Evolutionary conservation across 2,797 vertebrate species (phyloP).

Genomic region (Bryconaethiops microstoma): DNA sequence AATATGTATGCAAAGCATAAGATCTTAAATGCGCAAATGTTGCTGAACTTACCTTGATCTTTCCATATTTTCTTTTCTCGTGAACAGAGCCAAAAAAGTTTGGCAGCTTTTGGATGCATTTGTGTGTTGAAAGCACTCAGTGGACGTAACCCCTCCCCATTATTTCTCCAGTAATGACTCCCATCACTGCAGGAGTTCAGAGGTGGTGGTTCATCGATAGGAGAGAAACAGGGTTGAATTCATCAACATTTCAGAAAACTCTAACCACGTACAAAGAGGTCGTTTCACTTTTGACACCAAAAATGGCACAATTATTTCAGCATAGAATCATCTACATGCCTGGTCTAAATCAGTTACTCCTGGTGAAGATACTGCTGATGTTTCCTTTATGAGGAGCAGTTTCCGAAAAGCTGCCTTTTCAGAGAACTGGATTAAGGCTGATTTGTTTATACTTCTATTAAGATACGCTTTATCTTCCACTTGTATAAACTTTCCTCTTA

Average conservation of each 20-base stretch:
- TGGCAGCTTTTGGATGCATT: constrained; percentile 3
- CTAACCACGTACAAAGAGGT: neutral
- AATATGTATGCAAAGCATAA: neutral
- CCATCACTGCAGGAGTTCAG: neutral
- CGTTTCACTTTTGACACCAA: neutral
- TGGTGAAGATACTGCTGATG: neutral
- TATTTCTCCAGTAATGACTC: neutral
- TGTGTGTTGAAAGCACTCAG: neutral
- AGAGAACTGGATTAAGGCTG: neutral
- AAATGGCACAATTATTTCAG: neutral
- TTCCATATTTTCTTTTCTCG: neutral
- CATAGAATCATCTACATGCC: neutral
- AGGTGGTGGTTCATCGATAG: constrained; percentile 1
- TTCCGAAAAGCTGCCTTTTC: constrained; percentile 2
- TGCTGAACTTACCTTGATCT: neutral
- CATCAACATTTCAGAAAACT: neutral
- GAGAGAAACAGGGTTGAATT: neutral
- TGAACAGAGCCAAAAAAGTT: constrained; percentile 8
- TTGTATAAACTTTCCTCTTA: neutral
- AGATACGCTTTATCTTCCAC: neutral
- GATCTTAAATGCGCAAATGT: neutral
- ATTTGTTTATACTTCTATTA: neutral
- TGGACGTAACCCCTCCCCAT: neutral
- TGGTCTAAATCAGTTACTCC: neutral
- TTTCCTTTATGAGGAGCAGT: neutral